These are phyloP conservation scores for Solen grandis DNA, from an alignment of 1,140 invertebrate species.

Conservation along the genomic window DNA sequence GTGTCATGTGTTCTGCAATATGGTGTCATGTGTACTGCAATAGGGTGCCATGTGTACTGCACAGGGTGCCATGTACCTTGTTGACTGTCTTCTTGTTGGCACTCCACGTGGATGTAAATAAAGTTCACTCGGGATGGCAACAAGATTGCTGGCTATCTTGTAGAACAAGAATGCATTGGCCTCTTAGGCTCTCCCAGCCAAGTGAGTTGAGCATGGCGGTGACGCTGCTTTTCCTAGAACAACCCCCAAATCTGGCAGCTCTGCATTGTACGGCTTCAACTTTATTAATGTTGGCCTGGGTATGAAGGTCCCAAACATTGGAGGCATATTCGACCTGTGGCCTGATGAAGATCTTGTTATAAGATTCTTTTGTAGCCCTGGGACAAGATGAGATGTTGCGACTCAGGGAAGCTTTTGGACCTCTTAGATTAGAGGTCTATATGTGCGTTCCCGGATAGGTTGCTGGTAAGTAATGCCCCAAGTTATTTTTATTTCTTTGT, in stretches of 20 bases:
- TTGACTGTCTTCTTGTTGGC: no score
- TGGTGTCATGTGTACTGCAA: no score
- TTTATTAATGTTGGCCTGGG: constrained; percentile 34
- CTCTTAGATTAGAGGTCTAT: no score
- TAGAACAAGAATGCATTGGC: neutral
- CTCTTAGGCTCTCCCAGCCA: constrained; percentile 13
- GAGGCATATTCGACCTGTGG: constrained; percentile 51
- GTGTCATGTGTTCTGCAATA: no score
- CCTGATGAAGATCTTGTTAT: constrained; percentile 41
- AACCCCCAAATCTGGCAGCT: constrained; percentile 53
- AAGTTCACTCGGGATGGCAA: no score
- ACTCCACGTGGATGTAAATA: no score
- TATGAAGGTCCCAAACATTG: constrained; percentile 41
- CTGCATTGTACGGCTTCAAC: constrained; percentile 59
- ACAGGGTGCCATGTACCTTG: no score
- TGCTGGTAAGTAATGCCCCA: neutral
- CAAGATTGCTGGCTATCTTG: neutral
- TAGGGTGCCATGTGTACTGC: no score
- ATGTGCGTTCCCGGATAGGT: neutral
- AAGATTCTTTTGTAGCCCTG: no score
- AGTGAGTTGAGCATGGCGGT: constrained; percentile 46
- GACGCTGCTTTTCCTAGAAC: constrained; percentile 39
- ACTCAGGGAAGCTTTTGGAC: no score
- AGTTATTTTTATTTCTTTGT: neutral
- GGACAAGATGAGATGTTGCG: no score